Evolutionary conservation across 2,888 invertebrate species (phyloP), one percentile per base, ranked within the genome.

Genomic region (Rhogogaster chlorosoma): DNA sequence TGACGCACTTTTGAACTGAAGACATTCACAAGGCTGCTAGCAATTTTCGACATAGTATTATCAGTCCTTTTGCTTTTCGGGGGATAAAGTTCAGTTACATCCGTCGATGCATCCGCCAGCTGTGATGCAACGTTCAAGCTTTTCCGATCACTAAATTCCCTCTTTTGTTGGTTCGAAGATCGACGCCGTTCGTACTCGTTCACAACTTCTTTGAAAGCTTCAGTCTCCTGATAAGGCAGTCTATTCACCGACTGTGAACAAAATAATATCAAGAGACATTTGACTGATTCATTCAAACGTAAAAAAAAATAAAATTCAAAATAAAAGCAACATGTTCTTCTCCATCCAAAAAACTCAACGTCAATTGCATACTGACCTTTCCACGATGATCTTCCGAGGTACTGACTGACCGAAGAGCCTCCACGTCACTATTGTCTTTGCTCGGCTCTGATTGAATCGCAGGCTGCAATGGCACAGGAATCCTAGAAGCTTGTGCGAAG

Each of bases 141-240:
- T 84, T 67, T n/a, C 12, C 36, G 57, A 80, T 61, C 80, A 61
- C 36, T 15, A 4, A 1, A 29, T 22, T 9, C 87, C 85, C n/a
- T 57, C 61, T 22, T 57, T 38, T 36, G 80, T n/a, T 38, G 57
- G 9, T 38, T 61, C 38, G 61, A 61, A 22, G 12, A 38, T n/a
- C 57, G 36, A 12, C 80, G 61, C 61, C 61, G 80, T 61, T 57
- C 80, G 22, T 90, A 88, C 75, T 91, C 91, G 4, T 86, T 53
- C 29, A 89, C 49, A 1, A 91, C 86, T 12, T 88, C 86, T 80
- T 85, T 89, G 36, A 88, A 91, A 4, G 88, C 87, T 71, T 89
- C 86, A 1, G 88, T 89, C 67, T 89, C 89, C 75, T 91, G 91
- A 85, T 91, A 90, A 1, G 90, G 88, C 18, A 88, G 77, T 36